Evolutionary conservation across 92 coral and sea anemone species (phyloP).

Genomic region (Meandrina meandrites): DNA sequence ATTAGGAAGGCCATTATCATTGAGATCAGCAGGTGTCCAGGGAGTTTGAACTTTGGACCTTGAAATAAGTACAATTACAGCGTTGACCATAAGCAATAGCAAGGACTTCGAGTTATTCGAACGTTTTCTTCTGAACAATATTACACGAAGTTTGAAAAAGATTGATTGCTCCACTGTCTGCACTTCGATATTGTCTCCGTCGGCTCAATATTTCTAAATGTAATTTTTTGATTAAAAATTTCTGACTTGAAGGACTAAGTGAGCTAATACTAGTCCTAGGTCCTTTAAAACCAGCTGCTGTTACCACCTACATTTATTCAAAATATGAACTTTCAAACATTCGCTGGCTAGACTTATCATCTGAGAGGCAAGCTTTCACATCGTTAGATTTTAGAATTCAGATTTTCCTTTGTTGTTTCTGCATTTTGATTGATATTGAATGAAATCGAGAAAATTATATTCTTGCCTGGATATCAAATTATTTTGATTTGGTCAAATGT

Average conservation of each 20-base stretch:
- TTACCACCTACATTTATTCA: neutral
- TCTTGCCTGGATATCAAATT: neutral
- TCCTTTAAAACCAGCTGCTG: neutral
- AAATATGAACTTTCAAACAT: too few species aligned
- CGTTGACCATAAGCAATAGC: neutral
- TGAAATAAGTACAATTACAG: neutral
- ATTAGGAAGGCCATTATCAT: neutral
- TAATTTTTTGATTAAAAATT: too few species aligned
- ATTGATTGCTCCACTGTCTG: neutral
- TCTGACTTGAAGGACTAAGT: too few species aligned
- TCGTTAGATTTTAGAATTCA: too few species aligned
- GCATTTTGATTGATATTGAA: neutral
- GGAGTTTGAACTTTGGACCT: neutral
- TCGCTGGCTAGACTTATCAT: too few species aligned
- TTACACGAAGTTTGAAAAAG: neutral
- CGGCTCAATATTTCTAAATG: too few species aligned
- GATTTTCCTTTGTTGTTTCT: neutral
- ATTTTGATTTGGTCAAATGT: neutral
- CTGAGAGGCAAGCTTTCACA: neutral
- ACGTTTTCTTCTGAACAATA: too few species aligned
- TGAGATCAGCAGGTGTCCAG: neutral
- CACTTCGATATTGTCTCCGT: neutral
- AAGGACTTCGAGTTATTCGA: neutral
- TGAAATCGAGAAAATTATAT: neutral
- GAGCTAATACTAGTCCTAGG: too few species aligned